Conservation (phyloP, 2,888 invertebrate species). For the Pristionchus japonicus region DNA sequence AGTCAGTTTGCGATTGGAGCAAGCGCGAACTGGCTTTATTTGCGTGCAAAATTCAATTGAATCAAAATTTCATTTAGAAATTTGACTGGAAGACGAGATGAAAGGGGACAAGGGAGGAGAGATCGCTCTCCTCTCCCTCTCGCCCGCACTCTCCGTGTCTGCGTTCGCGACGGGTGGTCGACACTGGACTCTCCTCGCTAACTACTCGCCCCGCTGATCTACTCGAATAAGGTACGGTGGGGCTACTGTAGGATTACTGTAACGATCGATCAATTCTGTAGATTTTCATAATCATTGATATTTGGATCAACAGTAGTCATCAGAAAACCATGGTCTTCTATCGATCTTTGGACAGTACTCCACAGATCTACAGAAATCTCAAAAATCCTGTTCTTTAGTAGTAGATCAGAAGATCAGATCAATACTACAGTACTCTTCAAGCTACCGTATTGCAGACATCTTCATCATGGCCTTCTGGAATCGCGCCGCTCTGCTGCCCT, state of each 20-base stretch:
- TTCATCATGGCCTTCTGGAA: slow-evolving; percentile 28
- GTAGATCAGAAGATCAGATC: too few species aligned
- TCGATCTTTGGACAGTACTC: too few species aligned
- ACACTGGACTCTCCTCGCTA: background rate
- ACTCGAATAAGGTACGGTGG: slow-evolving; percentile 9
- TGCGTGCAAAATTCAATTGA: background rate
- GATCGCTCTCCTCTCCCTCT: background rate
- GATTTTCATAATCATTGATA: too few species aligned
- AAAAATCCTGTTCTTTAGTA: too few species aligned
- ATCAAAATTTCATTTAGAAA: background rate
- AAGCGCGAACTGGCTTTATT: background rate
- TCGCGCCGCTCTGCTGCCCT: background rate
- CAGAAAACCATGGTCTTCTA: too few species aligned
- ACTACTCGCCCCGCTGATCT: background rate
- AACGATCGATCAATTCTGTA: too few species aligned
- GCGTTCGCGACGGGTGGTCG: slow-evolving; percentile 22
- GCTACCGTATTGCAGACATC: background rate
- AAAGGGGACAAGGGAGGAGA: background rate
- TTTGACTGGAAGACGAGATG: background rate
- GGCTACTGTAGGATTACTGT: background rate
- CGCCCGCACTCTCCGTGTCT: background rate
- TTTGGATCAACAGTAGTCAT: too few species aligned
- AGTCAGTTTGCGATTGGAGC: background rate
- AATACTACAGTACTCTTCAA: background rate
- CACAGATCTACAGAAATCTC: too few species aligned